Base-by-base conservation (phyloP, 2,888 invertebrate genomes). In the Atrina japonica region DNA sequence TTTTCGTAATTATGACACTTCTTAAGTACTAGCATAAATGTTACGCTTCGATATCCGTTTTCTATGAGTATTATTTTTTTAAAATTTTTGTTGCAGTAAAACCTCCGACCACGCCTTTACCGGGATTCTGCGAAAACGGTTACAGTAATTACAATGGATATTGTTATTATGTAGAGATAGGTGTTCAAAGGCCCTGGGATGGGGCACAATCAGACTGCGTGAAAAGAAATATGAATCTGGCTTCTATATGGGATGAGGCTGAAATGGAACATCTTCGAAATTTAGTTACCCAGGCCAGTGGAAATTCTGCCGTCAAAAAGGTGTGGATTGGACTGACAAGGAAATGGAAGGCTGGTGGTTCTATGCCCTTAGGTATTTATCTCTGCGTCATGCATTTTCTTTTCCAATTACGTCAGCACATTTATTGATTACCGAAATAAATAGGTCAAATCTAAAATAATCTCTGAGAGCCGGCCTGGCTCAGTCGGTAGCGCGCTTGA, bases 271-370 rank as follows among this genome's bases (percentile, higher is more conserved):
- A 64, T 27, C 23, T 69, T 2, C 25, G 25, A 21, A 40, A 45
- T 50, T 5, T 56, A 43, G 9, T 49, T n/a, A 21, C 16, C 23
- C 9, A 21, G 25, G 29, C 25, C 49, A 29, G 27, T 50, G 52
- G 25, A 18, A 27, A 21, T 1, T 29, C 6, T n/a, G 14, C 40
- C 9, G 11, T 21, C 45, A 7, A 40, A 7, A 50, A 43, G 3
- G 3, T 58, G 7, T 69, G 63, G 63, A 69, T 69, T 30, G 69
- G 69, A 21, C 27, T 66, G 11, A 55, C 11, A 3, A 18, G 21
- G 18, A 3, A 0, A 1, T 21, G 18, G 27, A 23, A 6, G n/a
- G 23, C 3, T 9, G 52, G 27, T 30, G 11, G 29, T 2, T 16
- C 16, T 3, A 18, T 29, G 3, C 16, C 16, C 14, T 23, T 16